Percentiles rank a stretch among this genome's conserved stretches.
Evolutionary conservation across 2,113 vertebrate genomes (phyloP).

Genomic region (Piaya cayana): DNA sequence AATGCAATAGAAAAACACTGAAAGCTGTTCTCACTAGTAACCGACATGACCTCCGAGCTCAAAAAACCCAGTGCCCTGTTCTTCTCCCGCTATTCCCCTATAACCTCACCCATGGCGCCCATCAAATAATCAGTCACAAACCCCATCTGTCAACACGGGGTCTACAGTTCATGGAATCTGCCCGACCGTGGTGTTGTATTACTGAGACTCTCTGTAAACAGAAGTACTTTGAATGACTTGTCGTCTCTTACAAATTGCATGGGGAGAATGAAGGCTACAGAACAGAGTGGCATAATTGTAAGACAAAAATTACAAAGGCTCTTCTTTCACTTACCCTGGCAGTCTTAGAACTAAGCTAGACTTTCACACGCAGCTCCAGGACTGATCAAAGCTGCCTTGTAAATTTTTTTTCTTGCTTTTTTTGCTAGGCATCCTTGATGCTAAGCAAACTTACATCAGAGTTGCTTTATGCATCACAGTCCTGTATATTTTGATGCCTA

Average conservation of each 20-base stretch:
- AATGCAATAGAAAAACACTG: not conserved
- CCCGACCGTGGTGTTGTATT: slow-evolving; percentile 34
- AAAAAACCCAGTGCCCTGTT: not conserved
- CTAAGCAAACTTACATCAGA: not conserved
- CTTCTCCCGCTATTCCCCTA: not conserved
- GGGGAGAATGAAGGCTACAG: slow-evolving; percentile 26
- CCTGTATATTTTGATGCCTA: not conserved
- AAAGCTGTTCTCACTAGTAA: not conserved
- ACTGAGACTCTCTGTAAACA: slow-evolving; percentile 57
- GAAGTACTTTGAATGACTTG: slow-evolving; percentile 62
- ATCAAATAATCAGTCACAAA: slow-evolving; percentile 62
- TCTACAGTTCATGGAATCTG: slow-evolving; percentile 63
- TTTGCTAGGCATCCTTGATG: not conserved
- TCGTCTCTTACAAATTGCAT: slow-evolving; percentile 48
- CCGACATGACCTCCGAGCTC: not conserved
- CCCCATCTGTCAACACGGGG: slow-evolving; percentile 51
- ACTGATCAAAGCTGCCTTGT: slow-evolving; percentile 7
- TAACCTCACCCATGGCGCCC: slow-evolving; percentile 36
- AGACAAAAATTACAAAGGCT: slow-evolving; percentile 55
- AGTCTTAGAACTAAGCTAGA: slow-evolving; percentile 29
- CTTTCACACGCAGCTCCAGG: not conserved
- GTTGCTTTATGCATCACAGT: not conserved
- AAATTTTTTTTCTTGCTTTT: not conserved
- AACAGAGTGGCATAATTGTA: slow-evolving; percentile 53
- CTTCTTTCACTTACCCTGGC: slow-evolving; percentile 38